Evolutionary conservation across 1,140 invertebrate species (phyloP), one percentile per base, ranked within the genome.

Genomic region (Phocides pigmalion): DNA sequence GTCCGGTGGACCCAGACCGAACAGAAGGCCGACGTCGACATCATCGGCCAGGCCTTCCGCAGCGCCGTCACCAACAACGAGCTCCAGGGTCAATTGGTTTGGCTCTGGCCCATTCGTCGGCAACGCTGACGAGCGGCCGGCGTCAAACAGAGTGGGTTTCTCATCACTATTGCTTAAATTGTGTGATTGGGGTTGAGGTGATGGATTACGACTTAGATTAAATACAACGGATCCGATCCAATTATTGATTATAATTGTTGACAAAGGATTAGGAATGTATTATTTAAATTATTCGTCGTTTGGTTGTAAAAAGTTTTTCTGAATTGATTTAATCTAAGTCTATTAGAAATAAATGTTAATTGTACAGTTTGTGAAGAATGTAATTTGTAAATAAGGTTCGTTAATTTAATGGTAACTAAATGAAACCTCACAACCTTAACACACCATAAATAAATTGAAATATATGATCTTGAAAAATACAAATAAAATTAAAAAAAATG

Each of bases 71-170:
- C 59, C 82, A 25, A 66, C 85, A 9, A 80, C 83, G 8, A 83
- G 82, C 58, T 85, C 83, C 42, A 82, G 89, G 68, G 86, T 84
- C 71, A 90, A 87, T 62, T 91, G 90, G 82, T 90, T 92, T 66
- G 90, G 90, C 68, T 92, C 91, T 35, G 91, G 91, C 20, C 91
- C 91, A 4, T 91, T 92, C 68, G 79, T 90, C 28, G 91, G 91
- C 19, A 92, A 92, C 53, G 85, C 91, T 44, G 85, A 84, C 50
- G 89, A 91, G 54, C 76, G 71, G 63, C 80, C 84, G 41, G 32
- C 73, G 8, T 67, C 77, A 15, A 90, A 88, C 70, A 82, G 87
- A 89, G 87, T 90, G 81, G 88, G 87, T 91, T 89, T 89, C 67
- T 62, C 83, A 66, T 84, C 87, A 68, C 76, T 90, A 75, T 80